These are phyloP conservation scores for Pinctada fucata DNA, from an alignment of 2,888 invertebrate species.

Conservation along the genomic window DNA sequence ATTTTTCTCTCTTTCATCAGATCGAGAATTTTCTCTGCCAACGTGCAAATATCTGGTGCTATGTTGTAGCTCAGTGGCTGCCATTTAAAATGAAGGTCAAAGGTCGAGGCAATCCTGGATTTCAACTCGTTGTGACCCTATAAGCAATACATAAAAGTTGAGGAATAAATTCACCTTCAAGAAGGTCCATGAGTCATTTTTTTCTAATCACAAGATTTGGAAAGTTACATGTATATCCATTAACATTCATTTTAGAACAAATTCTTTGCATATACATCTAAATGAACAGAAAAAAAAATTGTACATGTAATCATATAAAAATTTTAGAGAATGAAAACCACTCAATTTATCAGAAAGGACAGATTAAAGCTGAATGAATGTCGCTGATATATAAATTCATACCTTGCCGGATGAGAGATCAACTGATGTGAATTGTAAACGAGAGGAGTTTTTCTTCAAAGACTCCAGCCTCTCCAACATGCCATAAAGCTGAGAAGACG, in stretches of 20 bases:
- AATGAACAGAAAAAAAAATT: too few species aligned
- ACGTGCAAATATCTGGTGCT: background rate
- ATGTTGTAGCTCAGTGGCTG: background rate
- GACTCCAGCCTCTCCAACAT: constrained; percentile 47
- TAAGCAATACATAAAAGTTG: background rate
- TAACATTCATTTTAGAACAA: too few species aligned
- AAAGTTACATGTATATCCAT: too few species aligned
- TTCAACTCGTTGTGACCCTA: constrained; percentile 9
- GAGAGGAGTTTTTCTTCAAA: constrained; percentile 40
- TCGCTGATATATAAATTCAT: background rate
- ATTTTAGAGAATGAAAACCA: too few species aligned
- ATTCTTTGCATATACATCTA: too few species aligned
- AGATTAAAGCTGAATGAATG: too few species aligned
- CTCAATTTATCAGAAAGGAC: too few species aligned
- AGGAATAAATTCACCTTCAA: background rate
- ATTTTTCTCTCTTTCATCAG: background rate
- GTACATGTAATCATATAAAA: too few species aligned
- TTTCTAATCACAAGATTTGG: too few species aligned
- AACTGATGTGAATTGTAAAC: constrained; percentile 50
- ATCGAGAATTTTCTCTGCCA: background rate
- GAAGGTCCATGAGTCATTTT: too few species aligned
- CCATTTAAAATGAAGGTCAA: background rate
- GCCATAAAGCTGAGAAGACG: constrained; percentile 53
- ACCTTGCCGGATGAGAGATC: constrained; percentile 46
- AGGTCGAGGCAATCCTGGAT: background rate